Conservation (phyloP, 2,797 vertebrate species). For the Melanogrammus aeglefinus region DNA sequence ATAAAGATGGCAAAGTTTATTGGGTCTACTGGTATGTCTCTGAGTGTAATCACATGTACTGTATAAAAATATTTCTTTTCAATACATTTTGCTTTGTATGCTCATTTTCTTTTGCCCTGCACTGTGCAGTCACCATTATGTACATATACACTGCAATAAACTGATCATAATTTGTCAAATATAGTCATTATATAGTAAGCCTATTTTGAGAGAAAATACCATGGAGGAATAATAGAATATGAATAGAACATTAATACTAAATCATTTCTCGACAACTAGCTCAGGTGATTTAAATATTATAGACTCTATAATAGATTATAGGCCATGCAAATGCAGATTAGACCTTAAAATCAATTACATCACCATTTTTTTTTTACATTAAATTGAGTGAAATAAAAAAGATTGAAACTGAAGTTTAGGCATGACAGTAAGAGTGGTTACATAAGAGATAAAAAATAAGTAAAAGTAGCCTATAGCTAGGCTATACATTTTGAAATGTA, state of each 20-base stretch:
- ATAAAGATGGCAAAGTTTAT: conserved; percentile 66
- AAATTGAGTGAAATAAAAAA: background rate
- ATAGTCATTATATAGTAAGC: background rate
- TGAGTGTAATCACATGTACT: conserved; percentile 68
- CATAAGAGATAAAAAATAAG: too few relatives aligned
- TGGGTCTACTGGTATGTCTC: conserved; percentile 63
- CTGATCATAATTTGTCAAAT: background rate
- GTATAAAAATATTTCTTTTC: conserved; percentile 64
- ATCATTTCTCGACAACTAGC: background rate
- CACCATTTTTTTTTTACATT: too few relatives aligned
- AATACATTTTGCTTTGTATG: conserved; percentile 40
- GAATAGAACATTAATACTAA: background rate
- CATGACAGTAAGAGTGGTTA: background rate
- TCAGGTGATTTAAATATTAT: background rate
- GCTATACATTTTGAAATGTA: too few relatives aligned
- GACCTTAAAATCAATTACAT: too few relatives aligned
- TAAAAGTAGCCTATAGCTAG: too few relatives aligned
- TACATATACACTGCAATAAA: background rate
- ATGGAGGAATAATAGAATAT: background rate
- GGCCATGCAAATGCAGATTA: background rate
- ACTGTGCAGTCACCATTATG: background rate
- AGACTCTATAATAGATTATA: background rate
- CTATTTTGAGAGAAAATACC: background rate
- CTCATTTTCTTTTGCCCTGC: conserved; percentile 33
- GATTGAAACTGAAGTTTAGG: background rate